Base-by-base conservation (phyloP, 2,888 invertebrate species). In the Diachrysia chrysitis region DNA sequence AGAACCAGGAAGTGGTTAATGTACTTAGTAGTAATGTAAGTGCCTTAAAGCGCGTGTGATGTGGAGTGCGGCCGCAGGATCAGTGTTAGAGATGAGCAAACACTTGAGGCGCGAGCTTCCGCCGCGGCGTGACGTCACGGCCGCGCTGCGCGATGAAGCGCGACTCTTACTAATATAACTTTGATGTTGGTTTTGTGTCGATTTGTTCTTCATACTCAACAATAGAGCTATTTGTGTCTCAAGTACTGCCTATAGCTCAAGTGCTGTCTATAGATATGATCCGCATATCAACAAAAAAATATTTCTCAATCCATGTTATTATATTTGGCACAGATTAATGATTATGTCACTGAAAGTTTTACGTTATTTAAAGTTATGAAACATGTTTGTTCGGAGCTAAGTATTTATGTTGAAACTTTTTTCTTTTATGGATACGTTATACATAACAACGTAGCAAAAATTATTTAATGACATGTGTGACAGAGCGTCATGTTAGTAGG, bases 41-140 rank as follows among this genome's bases (percentile, higher is more conserved):
- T 0, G 10, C 10, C 32, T 10, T 32, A 10, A 10, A 32, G 32
- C 32, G 32, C 10, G 10, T 32, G 32, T 32, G 32, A 32, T 32
- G 32, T 10, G 32, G 10, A 32, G 32, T 32, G 25, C 25, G 25
- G 25, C 5, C 25, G 25, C 25, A 3, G 2, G 2, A 25, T 5
- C 25, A 25, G 25, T 5, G 2, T 25, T 25, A 25, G 10, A 32
- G 32, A 32, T 32, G 32, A 32, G 32, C 37, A 37, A 14, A n/a
- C 42, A n/a, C n/a, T 32, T 42, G 42, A 42, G 16, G 42, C 23
- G 63, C 59, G 72, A 63, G 78, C 83, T 76, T 76, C 80, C 71
- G 73, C 78, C 68, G 63, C 71, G 63, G 17, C 32, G 51, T 55
- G 58, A 70, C 66, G 63, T 59, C 66, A 59, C 42, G 42, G 32